A percentile compares a stretch with the other conserved stretches of the same genome.
Conservation (phyloP, 2,797 vertebrate species). For the Thamnophis elegans region DNA sequence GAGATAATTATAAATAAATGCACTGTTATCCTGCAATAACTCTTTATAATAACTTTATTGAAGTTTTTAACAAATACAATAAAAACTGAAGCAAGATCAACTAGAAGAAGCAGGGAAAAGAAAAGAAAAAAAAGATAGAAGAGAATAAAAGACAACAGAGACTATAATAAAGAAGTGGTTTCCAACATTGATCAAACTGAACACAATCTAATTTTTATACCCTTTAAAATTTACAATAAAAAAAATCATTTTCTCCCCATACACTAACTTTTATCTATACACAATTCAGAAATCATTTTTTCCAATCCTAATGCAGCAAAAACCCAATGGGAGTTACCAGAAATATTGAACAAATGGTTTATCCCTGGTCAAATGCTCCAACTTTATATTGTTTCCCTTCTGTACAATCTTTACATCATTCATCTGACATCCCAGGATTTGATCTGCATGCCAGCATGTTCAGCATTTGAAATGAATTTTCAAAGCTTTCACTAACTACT, state of each 20-base stretch:
- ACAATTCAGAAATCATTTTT: not conserved
- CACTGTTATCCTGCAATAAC: not conserved
- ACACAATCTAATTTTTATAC: not conserved
- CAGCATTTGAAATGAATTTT: not conserved
- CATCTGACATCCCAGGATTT: not conserved
- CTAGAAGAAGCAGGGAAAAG: not conserved
- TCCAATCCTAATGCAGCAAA: not conserved
- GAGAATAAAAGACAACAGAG: not conserved
- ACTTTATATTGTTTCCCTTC: not conserved
- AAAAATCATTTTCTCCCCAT: not conserved
- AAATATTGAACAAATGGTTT: not conserved
- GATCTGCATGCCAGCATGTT: not conserved
- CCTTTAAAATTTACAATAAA: not conserved
- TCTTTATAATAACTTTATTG: not conserved
- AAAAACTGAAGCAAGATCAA: not conserved
- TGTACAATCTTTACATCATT: not conserved
- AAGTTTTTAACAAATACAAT: not conserved
- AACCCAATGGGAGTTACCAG: not conserved
- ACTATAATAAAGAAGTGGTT: not conserved
- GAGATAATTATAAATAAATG: not conserved
- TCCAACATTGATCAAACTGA: not conserved
- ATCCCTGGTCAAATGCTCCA: not conserved
- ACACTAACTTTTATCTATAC: not conserved
- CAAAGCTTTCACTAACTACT: not conserved
- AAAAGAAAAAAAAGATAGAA: not conserved